phyloP scores from a whole-genome alignment of 1,140 invertebrate species.

The Nilaparvata lugens region DNA sequence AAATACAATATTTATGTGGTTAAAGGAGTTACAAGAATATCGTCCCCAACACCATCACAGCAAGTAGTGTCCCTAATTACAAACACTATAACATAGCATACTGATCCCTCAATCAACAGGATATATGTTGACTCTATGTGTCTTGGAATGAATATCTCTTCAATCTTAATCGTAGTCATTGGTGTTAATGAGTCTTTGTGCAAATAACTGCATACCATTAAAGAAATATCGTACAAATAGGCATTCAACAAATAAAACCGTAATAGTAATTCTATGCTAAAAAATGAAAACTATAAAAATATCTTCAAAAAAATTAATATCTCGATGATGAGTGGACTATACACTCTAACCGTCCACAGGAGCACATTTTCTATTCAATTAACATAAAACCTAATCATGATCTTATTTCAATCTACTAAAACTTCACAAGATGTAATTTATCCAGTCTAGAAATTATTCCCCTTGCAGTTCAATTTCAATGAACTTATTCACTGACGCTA shows the following conservation, averaged over 20 bases:
- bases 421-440: no score
- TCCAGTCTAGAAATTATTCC: no score
- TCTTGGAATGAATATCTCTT: background rate
- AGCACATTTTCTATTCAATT: no score
- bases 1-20: background rate
- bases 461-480: no score
- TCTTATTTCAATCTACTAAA: no score
- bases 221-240: background rate
- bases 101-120: background rate
- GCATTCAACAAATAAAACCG: background rate
- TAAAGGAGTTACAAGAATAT: constrained; percentile 1
- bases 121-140: background rate
- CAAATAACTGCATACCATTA: background rate
- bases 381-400: no score
- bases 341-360: no score
- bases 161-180: background rate
- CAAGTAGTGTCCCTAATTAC: background rate
- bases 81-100: background rate
- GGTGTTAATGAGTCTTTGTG: constrained; percentile 1
- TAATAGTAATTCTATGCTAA: background rate
- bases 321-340: no score
- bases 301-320: background rate
- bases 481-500: no score
- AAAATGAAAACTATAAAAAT: background rate
- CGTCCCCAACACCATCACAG: background rate